Evolutionary conservation across 2,797 vertebrate genomes (phyloP), one percentile per base, ranked within the genome.

Genomic region (Acanthiza pusilla): DNA sequence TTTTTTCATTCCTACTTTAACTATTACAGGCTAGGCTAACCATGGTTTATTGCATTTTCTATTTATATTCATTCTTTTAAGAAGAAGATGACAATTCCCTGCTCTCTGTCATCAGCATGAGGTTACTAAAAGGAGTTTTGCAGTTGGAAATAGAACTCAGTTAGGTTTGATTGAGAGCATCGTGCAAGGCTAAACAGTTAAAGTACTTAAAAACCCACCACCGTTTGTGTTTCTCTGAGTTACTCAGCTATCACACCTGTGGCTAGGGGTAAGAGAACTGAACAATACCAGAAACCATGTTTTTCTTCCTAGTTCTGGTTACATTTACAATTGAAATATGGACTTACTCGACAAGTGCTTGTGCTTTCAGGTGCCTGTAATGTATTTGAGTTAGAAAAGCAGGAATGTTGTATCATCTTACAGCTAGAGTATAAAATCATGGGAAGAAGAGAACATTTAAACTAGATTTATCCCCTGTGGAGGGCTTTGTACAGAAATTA

Each of bases 391-490:
- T 67, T 74, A 50, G 85, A 92, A 84, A 60, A 53, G 60, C 36
- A 85, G 57, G 27, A 51, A 36, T 43, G 20, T 93, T 85, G 23
- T 66, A 96, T 80, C 42, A 32, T 88, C 74, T 94, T 90, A 60
- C 76, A 90, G 77, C 12, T 78, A 61, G 38, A 19, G 74, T 84
- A 57, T 43, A 84, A 94, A 94, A 93, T 93, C 70, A 38, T 18
- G 62, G 32, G 67, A 80, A 96, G 79, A 75, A 36, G 53, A 85
- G 88, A 89, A 57, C 70, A 87, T 95, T 96, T 89, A 95, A 95
- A 89, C 79, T 80, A 93, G 83, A 94, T 94, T 95, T 93, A 93
- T 96, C 83, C 96, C 89, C 91, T 84, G 72, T 86, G 71, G 91
- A 95, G 88, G 75, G 66, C 38, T 94, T 94, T 87, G 48, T 61